Conservation (phyloP, 2,797 vertebrate species). For the Sphaeramia orbicularis region DNA sequence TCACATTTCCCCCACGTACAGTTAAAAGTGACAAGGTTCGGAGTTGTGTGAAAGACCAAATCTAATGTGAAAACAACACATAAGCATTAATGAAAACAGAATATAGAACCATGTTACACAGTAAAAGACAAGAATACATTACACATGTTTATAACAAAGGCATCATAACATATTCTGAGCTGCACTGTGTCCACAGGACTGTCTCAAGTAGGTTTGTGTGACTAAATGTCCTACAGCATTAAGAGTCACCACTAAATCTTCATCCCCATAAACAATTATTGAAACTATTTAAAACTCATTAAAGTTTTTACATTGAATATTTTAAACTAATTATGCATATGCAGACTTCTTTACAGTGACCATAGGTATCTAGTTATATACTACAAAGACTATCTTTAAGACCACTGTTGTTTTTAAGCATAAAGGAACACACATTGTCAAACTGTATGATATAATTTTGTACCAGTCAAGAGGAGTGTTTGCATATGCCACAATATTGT, state of each 20-base stretch:
- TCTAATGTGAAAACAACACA: conserved; percentile 23
- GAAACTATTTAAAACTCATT: conserved; percentile 5
- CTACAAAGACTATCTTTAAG: conserved; percentile 5
- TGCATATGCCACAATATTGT: conserved; percentile 7
- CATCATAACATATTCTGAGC: conserved; percentile 40
- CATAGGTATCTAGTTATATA: conserved; percentile 15
- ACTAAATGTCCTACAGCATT: conserved; percentile 25
- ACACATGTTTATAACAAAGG: conserved; percentile 45
- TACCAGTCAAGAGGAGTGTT: conserved; percentile 4
- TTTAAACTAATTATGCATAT: conserved; percentile 5
- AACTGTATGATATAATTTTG: neutral
- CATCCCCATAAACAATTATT: neutral
- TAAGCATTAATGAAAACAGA: conserved; percentile 16
- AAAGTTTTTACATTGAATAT: neutral
- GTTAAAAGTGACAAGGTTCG: conserved; percentile 7
- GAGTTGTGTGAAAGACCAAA: conserved; percentile 9
- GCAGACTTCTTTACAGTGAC: conserved; percentile 17
- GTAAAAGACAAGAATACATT: conserved; percentile 30
- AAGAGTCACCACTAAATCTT: conserved; percentile 7
- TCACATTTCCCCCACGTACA: conserved; percentile 5
- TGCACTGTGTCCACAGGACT: conserved; percentile 47
- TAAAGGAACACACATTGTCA: neutral
- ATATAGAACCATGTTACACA: conserved; percentile 15
- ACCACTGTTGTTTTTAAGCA: conserved; percentile 4
- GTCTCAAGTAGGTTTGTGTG: conserved; percentile 27